Evolutionary conservation across 2,113 vertebrate genomes (phyloP).

Genomic region (Harpagus bidentatus): DNA sequence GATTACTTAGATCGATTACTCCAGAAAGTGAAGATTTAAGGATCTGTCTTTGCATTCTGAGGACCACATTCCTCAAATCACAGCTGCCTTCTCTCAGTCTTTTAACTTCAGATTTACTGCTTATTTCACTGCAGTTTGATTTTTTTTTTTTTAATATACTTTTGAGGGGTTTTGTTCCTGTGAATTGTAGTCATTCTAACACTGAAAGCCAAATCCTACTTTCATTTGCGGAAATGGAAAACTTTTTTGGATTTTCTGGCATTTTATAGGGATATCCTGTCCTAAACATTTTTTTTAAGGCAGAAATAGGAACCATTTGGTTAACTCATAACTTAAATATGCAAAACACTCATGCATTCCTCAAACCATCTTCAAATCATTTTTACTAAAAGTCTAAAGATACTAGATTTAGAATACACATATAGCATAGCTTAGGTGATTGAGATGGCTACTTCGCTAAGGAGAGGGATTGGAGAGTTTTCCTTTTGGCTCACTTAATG

Average conservation of each 20-base stretch:
- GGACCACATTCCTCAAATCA: neutral
- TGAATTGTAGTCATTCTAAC: neutral
- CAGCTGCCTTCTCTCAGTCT: neutral
- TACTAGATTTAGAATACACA: neutral
- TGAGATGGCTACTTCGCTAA: neutral
- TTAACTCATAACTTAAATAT: neutral
- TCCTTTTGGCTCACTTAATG: neutral
- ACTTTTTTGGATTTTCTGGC: neutral
- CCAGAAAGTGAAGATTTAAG: neutral
- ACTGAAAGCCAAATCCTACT: neutral
- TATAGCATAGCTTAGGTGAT: neutral
- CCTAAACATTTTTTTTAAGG: neutral
- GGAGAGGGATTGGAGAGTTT: neutral
- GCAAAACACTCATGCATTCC: neutral
- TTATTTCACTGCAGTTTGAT: neutral
- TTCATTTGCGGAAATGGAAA: neutral
- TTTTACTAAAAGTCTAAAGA: neutral
- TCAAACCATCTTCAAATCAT: neutral
- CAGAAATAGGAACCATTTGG: neutral
- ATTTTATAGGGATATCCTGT: neutral
- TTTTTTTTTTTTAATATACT: neutral
- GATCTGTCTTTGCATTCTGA: neutral
- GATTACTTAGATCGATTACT: neutral
- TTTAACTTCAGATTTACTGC: neutral
- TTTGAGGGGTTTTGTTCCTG: neutral